Conservation (phyloP, 2,113 vertebrate genomes). For the Climacteris rufus region DNA sequence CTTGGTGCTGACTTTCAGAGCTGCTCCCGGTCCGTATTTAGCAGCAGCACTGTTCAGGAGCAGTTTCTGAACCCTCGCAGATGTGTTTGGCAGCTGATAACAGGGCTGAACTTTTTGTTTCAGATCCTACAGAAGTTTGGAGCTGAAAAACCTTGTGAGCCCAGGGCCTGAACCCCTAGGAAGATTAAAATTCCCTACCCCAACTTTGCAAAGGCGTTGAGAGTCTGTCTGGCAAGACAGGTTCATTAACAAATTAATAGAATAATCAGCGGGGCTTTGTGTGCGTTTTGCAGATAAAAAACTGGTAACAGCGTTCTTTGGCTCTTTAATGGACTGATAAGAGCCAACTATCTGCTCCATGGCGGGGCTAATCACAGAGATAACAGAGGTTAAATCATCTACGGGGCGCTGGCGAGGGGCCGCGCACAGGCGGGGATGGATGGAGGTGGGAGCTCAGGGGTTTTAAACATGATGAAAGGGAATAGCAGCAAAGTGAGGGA, state of each 20-base stretch:
- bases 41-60: neutral
- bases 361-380: conserved; percentile 73
- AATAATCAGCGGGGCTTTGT: conserved; percentile 83
- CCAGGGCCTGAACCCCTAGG: conserved; percentile 7
- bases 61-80: neutral
- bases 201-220: conserved; percentile 24
- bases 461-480: conserved; percentile 6
- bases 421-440: neutral
- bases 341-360: conserved; percentile 73
- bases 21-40: neutral
- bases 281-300: conserved; percentile 81
- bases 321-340: conserved; percentile 80
- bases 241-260: conserved; percentile 85
- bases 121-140: neutral
- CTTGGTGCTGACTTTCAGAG: neutral
- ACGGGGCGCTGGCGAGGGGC: conserved; percentile 45
- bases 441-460: neutral
- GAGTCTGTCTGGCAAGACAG: conserved; percentile 74
- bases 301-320: conserved; percentile 78
- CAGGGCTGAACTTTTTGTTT: neutral
- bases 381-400: conserved; percentile 76
- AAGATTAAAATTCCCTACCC: conserved; percentile 49
- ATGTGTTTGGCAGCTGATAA: neutral
- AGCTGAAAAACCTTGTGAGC: neutral
- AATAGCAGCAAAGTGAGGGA: neutral